These are phyloP conservation scores for Zeus faber DNA, from an alignment of 2,113 vertebrate species.

Conservation along the genomic window DNA sequence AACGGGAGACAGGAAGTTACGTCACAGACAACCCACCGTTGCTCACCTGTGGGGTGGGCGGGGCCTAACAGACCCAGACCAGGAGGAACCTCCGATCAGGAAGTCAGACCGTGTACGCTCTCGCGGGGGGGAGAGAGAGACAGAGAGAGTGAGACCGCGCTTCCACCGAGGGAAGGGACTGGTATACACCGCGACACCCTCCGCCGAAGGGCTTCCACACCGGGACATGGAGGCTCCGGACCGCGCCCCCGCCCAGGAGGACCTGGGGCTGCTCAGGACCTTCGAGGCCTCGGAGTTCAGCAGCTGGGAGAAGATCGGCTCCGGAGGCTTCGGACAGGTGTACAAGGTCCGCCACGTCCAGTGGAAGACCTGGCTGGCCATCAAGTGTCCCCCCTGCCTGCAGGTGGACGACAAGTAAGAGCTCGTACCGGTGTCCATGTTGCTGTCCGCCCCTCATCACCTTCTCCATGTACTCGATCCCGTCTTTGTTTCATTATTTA, in stretches of 20 bases:
- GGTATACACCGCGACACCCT: background rate
- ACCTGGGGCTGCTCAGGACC: conserved; percentile 87
- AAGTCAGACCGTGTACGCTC: too few species aligned
- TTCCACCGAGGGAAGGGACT: conserved; percentile 21
- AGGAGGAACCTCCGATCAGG: too few species aligned
- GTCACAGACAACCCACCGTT: too few species aligned
- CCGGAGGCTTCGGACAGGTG: conserved; percentile 95
- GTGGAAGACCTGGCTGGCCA: conserved; percentile 97
- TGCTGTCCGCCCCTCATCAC: too few species aligned
- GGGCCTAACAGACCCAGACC: too few species aligned
- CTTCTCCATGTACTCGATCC: too few species aligned
- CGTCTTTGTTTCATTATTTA: too few species aligned
- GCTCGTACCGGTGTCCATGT: too few species aligned
- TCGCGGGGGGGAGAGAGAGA: too few species aligned
- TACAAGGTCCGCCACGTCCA: conserved; percentile 94
- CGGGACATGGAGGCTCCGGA: conserved; percentile 80
- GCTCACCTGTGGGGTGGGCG: too few species aligned
- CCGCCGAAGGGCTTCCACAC: conserved; percentile 38
- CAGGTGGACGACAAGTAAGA: conserved; percentile 96
- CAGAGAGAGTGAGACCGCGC: too few species aligned
- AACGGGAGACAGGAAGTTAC: too few species aligned
- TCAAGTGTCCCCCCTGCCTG: conserved; percentile 94
- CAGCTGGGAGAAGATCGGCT: conserved; percentile 95
- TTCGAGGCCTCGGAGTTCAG: conserved; percentile 88
- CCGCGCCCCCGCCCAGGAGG: conserved; percentile 77